These are phyloP conservation scores for Acleris sparsana DNA, from an alignment of 2,888 invertebrate species.

Conservation along the genomic window DNA sequence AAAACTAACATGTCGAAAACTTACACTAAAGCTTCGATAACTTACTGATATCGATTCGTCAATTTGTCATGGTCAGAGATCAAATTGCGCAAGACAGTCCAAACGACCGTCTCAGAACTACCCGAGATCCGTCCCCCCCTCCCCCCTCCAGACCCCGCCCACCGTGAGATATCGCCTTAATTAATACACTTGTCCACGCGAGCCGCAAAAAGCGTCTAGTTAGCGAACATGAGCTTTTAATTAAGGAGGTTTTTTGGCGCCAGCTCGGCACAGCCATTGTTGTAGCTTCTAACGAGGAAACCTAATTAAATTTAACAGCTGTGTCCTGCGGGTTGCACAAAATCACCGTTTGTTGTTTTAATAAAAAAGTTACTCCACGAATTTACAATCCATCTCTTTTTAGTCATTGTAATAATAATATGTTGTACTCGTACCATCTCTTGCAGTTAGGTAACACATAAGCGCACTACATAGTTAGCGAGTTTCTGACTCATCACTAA, in stretches of 20 bases:
- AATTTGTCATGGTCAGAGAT: constrained; percentile 5
- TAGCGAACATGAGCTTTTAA: constrained; percentile 37
- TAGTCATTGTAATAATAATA: too few species aligned
- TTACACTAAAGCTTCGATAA: not conserved
- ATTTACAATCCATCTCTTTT: too few species aligned
- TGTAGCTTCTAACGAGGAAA: constrained; percentile 17
- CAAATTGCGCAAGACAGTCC: constrained; percentile 10
- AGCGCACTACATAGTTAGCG: not conserved
- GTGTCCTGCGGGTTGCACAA: not conserved
- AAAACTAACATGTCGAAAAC: too few species aligned
- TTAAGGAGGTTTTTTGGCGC: constrained; percentile 36
- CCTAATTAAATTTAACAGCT: constrained; percentile 25
- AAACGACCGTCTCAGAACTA: constrained; percentile 12
- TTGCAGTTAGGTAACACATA: too few species aligned
- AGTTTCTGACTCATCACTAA: constrained; percentile 8
- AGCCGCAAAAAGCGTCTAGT: constrained; percentile 37
- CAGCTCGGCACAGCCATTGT: constrained; percentile 12
- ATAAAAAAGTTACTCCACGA: too few species aligned
- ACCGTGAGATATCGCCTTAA: constrained; percentile 56
- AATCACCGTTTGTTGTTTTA: too few species aligned
- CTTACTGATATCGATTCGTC: constrained; percentile 1
- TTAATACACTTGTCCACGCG: constrained; percentile 55
- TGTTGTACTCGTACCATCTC: too few species aligned
- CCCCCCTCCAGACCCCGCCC: constrained; percentile 8
- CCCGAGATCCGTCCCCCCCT: not conserved